These are phyloP conservation scores for Periparus ater DNA, from an alignment of 2,797 vertebrate species.

Conservation along the genomic window DNA sequence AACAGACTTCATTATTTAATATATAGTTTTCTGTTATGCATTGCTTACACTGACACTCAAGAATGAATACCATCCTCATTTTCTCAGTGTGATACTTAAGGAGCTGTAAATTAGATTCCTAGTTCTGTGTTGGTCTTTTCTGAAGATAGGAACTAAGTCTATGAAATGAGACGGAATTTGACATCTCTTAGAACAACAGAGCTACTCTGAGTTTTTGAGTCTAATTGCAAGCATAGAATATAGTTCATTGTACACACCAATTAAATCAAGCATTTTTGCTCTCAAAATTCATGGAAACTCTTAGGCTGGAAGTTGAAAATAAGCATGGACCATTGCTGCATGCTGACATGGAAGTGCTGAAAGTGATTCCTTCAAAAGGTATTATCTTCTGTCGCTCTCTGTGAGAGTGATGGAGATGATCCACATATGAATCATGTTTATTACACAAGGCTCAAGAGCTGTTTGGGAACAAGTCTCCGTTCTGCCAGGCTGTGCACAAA, in stretches of 20 bases:
- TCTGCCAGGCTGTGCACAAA: neutral
- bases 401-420: neutral
- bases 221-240: neutral
- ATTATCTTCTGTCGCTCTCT: neutral
- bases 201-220: neutral
- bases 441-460: neutral
- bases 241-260: neutral
- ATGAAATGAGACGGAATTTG: neutral
- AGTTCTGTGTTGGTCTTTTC: neutral
- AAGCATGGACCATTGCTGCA: neutral
- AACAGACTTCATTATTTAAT: neutral
- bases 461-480: neutral
- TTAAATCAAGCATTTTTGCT: neutral
- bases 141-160: neutral
- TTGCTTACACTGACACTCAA: neutral
- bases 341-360: neutral
- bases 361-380: neutral
- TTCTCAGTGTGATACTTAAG: neutral
- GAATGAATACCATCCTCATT: neutral
- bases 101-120: neutral
- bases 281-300: neutral
- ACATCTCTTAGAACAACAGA: neutral
- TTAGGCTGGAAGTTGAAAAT: neutral
- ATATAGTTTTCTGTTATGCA: neutral
- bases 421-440: conserved; percentile 9